phyloP scores from a whole-genome alignment of 2,888 invertebrate genomes.

The Diarsia mendica region DNA sequence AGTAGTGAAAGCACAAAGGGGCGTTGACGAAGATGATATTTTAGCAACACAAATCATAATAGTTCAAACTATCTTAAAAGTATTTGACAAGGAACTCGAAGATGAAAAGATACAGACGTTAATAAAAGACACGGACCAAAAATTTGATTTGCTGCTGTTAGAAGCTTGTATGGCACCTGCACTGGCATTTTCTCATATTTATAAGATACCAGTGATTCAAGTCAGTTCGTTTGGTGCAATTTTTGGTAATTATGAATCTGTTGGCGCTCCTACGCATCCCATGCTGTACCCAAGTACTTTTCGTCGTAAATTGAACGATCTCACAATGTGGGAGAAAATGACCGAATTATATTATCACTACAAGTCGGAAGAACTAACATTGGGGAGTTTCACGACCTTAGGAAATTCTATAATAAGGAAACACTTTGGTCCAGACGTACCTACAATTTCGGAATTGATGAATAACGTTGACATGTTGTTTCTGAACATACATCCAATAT shows the following conservation, averaged over 20 bases:
- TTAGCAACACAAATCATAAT: slow-evolving; percentile 22
- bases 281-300: slow-evolving; percentile 64
- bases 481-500: slow-evolving; percentile 70
- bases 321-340: slow-evolving; percentile 69
- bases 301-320: slow-evolving; percentile 61
- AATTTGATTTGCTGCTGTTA: slow-evolving; percentile 70
- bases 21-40: slow-evolving; percentile 1
- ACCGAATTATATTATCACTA: slow-evolving; percentile 60
- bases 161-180: slow-evolving; percentile 62
- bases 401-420: slow-evolving; percentile 34
- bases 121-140: slow-evolving; percentile 58
- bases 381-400: neutral
- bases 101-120: slow-evolving; percentile 61
- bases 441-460: slow-evolving; percentile 58
- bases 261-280: slow-evolving; percentile 71
- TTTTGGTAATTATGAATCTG: slow-evolving; percentile 50
- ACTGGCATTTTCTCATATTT: slow-evolving; percentile 63
- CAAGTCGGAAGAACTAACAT: slow-evolving; percentile 4
- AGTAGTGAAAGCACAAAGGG: slow-evolving; percentile 20
- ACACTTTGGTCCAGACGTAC: slow-evolving; percentile 62
- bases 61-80: neutral
- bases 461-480: slow-evolving; percentile 71
- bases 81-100: slow-evolving; percentile 52
- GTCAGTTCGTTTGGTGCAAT: slow-evolving; percentile 70
- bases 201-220: slow-evolving; percentile 68